Conservation (phyloP, 2,797 vertebrate genomes). For the Lepilemur ruficaudatus region DNA sequence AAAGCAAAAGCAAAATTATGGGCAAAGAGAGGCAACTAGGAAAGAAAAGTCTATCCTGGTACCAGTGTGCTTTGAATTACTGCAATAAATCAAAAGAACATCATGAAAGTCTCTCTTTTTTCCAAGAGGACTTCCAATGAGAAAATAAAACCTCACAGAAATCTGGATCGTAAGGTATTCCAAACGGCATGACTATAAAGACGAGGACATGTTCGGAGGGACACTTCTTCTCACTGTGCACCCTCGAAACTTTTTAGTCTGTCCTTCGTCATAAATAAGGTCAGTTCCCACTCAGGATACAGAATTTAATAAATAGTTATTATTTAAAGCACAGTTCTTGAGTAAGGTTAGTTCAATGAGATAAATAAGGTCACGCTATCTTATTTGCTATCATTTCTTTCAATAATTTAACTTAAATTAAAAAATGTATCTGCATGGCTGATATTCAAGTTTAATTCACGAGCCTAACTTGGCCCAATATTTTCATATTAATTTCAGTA, state of each 20-base stretch:
- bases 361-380: neutral
- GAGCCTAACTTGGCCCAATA: neutral
- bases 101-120: slow-evolving; percentile 12
- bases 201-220: neutral
- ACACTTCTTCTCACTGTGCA: neutral
- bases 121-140: slow-evolving; percentile 19
- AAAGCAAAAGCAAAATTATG: slow-evolving; percentile 58
- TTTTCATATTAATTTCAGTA: neutral
- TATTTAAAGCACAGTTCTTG: slow-evolving; percentile 2
- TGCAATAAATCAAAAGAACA: neutral
- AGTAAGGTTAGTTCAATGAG: slow-evolving; percentile 3
- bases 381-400: slow-evolving; percentile 33
- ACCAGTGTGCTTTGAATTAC: slow-evolving; percentile 42
- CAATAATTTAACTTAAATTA: slow-evolving; percentile 32
- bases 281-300: neutral
- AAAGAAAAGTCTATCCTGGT: slow-evolving; percentile 18
- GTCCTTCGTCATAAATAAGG: neutral
- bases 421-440: slow-evolving; percentile 22
- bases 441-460: neutral
- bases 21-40: neutral
- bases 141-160: neutral
- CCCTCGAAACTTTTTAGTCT: neutral
- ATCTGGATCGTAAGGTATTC: neutral
- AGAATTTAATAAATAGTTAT: slow-evolving; percentile 28
- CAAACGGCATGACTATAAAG: neutral